Conservation (phyloP, 2,888 invertebrate species). For the Platynereis dumerilii region DNA sequence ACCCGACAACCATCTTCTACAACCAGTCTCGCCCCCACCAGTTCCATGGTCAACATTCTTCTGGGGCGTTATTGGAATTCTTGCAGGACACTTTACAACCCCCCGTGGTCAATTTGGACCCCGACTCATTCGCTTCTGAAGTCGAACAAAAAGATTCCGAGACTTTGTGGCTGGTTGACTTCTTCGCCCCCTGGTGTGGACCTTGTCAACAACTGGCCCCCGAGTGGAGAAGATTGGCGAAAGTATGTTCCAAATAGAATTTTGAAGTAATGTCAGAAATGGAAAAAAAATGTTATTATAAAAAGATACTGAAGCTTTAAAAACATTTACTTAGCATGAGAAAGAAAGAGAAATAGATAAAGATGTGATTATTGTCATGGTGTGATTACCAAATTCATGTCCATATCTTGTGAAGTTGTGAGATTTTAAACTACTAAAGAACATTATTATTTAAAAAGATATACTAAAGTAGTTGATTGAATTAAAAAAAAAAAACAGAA, state of each 20-base stretch:
- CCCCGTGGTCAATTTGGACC: slow-evolving; percentile 69
- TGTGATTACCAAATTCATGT: no score
- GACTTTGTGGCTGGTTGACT: slow-evolving; percentile 75
- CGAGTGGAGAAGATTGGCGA: slow-evolving; percentile 73
- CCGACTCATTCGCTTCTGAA: slow-evolving; percentile 67
- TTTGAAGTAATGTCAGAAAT: no score
- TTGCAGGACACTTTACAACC: slow-evolving; percentile 66
- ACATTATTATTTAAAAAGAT: no score
- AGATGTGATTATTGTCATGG: no score
- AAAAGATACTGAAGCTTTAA: no score
- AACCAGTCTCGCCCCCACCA: slow-evolving; percentile 68
- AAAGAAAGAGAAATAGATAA: no score
- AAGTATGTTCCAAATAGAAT: slow-evolving; percentile 49
- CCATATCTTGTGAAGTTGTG: no score
- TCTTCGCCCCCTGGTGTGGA: slow-evolving; percentile 78
- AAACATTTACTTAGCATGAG: no score
- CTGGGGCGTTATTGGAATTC: slow-evolving; percentile 72
- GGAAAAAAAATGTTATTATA: no score
- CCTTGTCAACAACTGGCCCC: slow-evolving; percentile 76
- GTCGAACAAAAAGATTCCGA: slow-evolving; percentile 68
- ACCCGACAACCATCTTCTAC: slow-evolving; percentile 76
- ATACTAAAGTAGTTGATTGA: no score
- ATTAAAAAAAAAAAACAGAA: no score
- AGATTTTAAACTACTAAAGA: no score
- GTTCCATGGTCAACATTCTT: slow-evolving; percentile 71